These are phyloP conservation scores for Coregonus ussuriensis DNA, from an alignment of 2,797 vertebrate species.

Conservation along the genomic window DNA sequence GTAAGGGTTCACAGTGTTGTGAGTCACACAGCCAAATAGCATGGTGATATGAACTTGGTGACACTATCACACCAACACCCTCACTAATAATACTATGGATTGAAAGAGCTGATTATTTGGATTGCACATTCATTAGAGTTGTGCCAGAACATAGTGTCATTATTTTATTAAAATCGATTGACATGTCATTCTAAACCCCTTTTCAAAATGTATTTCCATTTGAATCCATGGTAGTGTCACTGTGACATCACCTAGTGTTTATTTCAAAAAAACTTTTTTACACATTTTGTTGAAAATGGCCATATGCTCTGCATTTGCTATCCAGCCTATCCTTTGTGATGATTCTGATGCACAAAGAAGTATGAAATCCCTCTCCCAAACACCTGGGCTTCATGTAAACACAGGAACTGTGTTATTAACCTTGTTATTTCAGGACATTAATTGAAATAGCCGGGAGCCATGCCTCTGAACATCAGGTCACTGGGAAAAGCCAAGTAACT, in stretches of 20 bases:
- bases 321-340: not conserved
- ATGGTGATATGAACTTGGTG: not conserved
- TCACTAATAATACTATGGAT: not conserved
- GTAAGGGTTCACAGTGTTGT: too few relatives aligned
- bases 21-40: not conserved
- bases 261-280: too few relatives aligned
- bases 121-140: too few relatives aligned
- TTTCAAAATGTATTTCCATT: not conserved
- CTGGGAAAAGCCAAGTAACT: not conserved
- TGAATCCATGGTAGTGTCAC: not conserved
- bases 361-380: not conserved
- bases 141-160: too few relatives aligned
- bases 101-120: not conserved
- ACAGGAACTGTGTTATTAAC: too few relatives aligned
- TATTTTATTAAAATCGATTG: too few relatives aligned
- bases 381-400: too few relatives aligned
- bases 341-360: not conserved
- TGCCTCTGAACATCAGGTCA: conserved; percentile 10
- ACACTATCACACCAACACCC: not conserved
- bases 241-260: not conserved
- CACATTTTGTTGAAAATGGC: not conserved
- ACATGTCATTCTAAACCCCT: not conserved
- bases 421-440: conserved; percentile 9
- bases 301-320: not conserved
- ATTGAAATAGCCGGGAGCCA: conserved; percentile 13